These are phyloP conservation scores for Caenorhabditis panamensis DNA, from an alignment of 2,888 invertebrate species.

Conservation along the genomic window DNA sequence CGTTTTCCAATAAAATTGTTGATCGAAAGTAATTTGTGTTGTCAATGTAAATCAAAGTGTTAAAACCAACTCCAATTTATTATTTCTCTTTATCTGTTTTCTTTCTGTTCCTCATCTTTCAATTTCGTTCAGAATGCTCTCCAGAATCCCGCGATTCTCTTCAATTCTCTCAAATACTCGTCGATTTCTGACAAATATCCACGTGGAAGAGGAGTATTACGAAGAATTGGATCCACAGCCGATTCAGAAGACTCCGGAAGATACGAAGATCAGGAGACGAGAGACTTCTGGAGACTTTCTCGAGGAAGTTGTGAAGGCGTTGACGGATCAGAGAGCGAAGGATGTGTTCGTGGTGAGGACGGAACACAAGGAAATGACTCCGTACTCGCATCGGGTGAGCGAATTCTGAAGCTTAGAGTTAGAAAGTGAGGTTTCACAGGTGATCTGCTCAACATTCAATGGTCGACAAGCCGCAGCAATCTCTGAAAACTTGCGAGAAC, in stretches of 20 bases:
- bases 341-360: constrained; percentile 38
- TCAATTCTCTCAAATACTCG: background rate
- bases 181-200: constrained; percentile 4
- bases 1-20: constrained; percentile 24
- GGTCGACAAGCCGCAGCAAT: constrained; percentile 56
- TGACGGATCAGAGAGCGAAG: constrained; percentile 25
- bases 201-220: constrained; percentile 56
- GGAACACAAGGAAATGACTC: constrained; percentile 37
- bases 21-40: background rate
- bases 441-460: constrained; percentile 57
- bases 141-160: constrained; percentile 4
- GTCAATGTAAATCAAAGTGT: constrained; percentile 22
- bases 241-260: constrained; percentile 4
- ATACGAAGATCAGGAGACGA: constrained; percentile 17
- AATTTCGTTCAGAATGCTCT: constrained; percentile 26
- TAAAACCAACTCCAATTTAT: constrained; percentile 38
- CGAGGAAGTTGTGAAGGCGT: constrained; percentile 26
- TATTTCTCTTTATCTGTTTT: background rate
- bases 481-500: constrained; percentile 35
- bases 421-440: constrained; percentile 6
- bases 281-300: constrained; percentile 21
- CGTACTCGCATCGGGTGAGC: constrained; percentile 40
- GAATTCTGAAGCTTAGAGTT: background rate
- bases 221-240: constrained; percentile 39
- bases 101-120: background rate